Conservation (phyloP, 2,888 invertebrate species). For the Bellardia pandia region DNA sequence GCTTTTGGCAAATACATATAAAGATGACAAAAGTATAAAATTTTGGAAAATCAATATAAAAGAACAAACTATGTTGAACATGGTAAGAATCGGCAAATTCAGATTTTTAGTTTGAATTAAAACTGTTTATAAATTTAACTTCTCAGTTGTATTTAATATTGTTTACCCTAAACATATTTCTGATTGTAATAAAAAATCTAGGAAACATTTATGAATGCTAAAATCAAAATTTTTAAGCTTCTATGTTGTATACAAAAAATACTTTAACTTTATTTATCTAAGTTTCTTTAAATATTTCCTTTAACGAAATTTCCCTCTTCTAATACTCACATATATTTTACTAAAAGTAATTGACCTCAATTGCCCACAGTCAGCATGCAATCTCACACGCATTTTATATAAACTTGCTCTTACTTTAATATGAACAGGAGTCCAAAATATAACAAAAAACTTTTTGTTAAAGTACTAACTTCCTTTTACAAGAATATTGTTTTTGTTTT, state of each 20-base stretch:
- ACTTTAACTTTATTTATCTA: not conserved
- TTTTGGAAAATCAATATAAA: too few species aligned
- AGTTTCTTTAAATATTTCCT: not conserved
- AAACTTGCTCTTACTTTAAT: constrained; percentile 20
- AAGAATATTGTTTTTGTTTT: not conserved
- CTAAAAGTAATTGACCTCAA: constrained; percentile 68
- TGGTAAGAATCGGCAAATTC: too few species aligned
- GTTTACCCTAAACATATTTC: too few species aligned
- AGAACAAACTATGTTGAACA: too few species aligned
- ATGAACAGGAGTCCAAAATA: not conserved
- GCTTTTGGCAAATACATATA: too few species aligned
- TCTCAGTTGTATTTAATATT: too few species aligned
- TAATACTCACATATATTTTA: not conserved
- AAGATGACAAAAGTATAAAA: too few species aligned
- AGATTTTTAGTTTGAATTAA: too few species aligned
- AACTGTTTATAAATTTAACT: too few species aligned
- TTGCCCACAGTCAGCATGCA: constrained; percentile 65
- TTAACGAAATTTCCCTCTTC: constrained; percentile 2
- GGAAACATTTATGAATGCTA: not conserved
- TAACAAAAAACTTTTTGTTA: constrained; percentile 1
- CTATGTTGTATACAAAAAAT: not conserved
- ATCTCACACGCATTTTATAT: constrained; percentile 65
- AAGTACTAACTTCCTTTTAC: constrained; percentile 2
- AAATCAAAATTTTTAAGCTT: not conserved
- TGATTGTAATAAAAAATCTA: not conserved